Evolutionary conservation across 2,888 invertebrate species (phyloP).

Genomic region (Sphaeridia pumilis): DNA sequence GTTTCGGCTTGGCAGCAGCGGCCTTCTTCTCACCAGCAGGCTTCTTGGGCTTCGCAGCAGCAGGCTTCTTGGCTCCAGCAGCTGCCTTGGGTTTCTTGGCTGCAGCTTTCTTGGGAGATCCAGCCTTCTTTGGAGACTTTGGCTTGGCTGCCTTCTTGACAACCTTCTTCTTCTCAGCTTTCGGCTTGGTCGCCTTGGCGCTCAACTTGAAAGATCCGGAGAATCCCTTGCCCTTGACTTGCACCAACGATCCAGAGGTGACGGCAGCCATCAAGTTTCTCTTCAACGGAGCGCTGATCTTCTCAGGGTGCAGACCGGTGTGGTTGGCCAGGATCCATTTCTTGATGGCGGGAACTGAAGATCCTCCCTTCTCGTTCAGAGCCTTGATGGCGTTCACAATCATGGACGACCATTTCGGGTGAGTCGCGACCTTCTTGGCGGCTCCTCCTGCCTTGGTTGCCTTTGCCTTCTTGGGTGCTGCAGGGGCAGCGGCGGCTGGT

Average conservation of each 20-base stretch:
- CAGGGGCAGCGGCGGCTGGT: conserved; percentile 4
- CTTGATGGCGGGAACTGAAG: conserved; percentile 27
- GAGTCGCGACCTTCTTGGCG: conserved; percentile 11
- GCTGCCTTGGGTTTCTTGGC: conserved; percentile 1
- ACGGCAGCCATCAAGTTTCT: conserved; percentile 24
- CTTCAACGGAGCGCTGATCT: conserved; percentile 18
- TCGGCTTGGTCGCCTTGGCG: conserved; percentile 15
- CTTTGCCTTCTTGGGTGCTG: not conserved
- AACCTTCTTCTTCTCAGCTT: conserved; percentile 12
- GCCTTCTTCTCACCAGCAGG: conserved; percentile 1
- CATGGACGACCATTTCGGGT: conserved; percentile 28
- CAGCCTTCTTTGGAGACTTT: not conserved
- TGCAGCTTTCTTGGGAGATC: not conserved
- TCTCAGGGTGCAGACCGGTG: conserved; percentile 22
- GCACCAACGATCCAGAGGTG: conserved; percentile 17
- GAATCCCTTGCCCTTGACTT: conserved; percentile 29
- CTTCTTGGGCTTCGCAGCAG: conserved; percentile 2
- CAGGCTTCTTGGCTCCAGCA: not conserved
- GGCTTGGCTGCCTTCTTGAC: conserved; percentile 15
- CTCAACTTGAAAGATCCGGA: conserved; percentile 24
- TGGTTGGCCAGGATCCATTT: conserved; percentile 29
- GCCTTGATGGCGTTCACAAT: conserved; percentile 24
- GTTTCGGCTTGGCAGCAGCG: conserved; percentile 12
- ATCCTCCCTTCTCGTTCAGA: conserved; percentile 27
- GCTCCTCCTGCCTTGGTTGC: not conserved